Evolutionary conservation across 2,888 invertebrate genomes (phyloP), one percentile per base, ranked within the genome.

Genomic region (Drosophila tripunctata): DNA sequence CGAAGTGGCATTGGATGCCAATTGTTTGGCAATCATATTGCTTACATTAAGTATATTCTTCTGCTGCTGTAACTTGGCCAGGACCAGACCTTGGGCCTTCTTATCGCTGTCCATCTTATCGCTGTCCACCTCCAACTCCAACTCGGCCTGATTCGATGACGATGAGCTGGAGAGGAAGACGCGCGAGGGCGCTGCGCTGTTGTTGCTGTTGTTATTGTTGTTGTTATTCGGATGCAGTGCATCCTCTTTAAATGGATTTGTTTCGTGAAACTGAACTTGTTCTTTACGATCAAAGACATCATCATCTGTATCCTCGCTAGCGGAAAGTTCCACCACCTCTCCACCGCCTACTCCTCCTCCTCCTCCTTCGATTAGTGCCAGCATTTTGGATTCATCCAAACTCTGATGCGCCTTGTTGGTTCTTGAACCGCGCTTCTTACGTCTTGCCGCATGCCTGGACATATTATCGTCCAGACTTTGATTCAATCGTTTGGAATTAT

Each of bases 381-480:
- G 51, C 86, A 92, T 90, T 74, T 91, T 92, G 0, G 94, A 92
- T 76, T 95, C 95, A 78, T 95, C 95, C 71, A 95, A 90, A 80
- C 95, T 95, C 90, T 94, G 94, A 83, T 94, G 94, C 72, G 93
- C 94, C 79, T 93, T 93, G 47, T 93, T n/a, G n/a, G n/a, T n/a
- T n/a, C n/a, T 92, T 64, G 93, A 92, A 80, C 93, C 92, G 1
- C 88, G 81, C 36, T 67, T 50, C 15, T 80, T 87, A 0, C 87
- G 61, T 1, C 80, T 62, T 17, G 78, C 62, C 12, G 84, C 78
- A 61, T 83, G 92, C 2, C 89, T 78, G 1, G 91, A 84, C 63
- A 91, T 92, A 66, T 94, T 94, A 87, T 96, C 96, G 82, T 96
- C 96, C 52, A 95, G 92, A 86, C 96, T 96, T 63, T 95, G 94